Evolutionary conservation across 2,888 invertebrate genomes (phyloP).

Genomic region (Dimorphilus gyrociliatus): DNA sequence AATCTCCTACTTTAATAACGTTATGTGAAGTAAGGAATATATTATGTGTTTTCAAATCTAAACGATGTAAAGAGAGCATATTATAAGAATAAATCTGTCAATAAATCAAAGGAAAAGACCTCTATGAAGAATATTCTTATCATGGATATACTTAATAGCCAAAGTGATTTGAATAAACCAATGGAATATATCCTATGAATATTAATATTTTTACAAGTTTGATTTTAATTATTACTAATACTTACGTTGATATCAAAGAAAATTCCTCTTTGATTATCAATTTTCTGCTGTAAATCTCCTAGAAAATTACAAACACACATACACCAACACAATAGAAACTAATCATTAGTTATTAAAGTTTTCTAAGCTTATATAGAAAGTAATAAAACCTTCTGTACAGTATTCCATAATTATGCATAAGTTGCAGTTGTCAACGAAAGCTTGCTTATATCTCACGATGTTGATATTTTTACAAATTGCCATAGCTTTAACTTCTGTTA

Average conservation of each 20-base stretch:
- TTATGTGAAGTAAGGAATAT: conserved; percentile 21
- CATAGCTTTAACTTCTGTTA: conserved; percentile 23
- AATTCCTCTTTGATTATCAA: conserved; percentile 17
- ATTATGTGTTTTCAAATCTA: conserved; percentile 30
- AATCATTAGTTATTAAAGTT: neutral
- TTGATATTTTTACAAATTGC: conserved; percentile 23
- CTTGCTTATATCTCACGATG: conserved; percentile 23
- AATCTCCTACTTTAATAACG: conserved; percentile 28
- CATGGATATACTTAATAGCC: conserved; percentile 25
- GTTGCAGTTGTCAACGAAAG: conserved; percentile 15
- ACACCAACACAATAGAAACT: neutral
- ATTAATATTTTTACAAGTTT: conserved; percentile 1
- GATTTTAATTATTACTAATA: neutral
- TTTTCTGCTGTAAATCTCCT: conserved; percentile 15
- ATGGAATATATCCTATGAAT: conserved; percentile 18
- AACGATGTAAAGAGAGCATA: neutral
- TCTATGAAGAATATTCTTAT: conserved; percentile 25
- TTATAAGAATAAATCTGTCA: neutral
- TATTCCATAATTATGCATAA: conserved; percentile 28
- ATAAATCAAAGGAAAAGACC: conserved; percentile 13
- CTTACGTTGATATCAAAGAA: conserved; percentile 17
- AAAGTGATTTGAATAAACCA: conserved; percentile 29
- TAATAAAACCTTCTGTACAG: conserved; percentile 1
- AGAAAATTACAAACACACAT: no score
- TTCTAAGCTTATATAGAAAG: neutral